These are phyloP conservation scores for Sebastes nivosus DNA, from an alignment of 2,797 vertebrate species.

Conservation along the genomic window DNA sequence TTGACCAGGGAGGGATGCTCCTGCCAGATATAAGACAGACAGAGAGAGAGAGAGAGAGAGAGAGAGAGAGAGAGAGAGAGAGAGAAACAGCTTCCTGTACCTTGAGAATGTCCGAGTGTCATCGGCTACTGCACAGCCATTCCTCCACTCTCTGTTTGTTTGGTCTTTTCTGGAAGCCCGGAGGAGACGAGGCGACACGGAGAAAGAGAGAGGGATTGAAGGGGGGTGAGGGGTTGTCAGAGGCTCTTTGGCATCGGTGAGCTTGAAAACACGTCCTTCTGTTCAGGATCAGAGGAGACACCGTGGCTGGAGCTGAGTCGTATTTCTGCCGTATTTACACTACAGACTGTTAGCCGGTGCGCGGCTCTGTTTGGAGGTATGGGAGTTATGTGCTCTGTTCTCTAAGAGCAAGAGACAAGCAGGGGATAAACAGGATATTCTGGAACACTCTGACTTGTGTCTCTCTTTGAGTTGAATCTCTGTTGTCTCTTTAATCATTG, in stretches of 20 bases:
- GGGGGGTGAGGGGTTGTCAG: slow-evolving; percentile 42
- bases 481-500: slow-evolving; percentile 52
- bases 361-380: slow-evolving; percentile 54
- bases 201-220: slow-evolving; percentile 14
- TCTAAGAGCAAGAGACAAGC: slow-evolving; percentile 54
- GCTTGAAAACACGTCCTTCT: slow-evolving; percentile 71
- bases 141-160: slow-evolving; percentile 48
- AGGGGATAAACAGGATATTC: slow-evolving; percentile 69
- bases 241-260: slow-evolving; percentile 51
- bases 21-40: slow-evolving; percentile 42
- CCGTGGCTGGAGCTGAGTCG: slow-evolving; percentile 41
- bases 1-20: slow-evolving; percentile 40
- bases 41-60: slow-evolving; percentile 1
- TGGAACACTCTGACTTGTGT: slow-evolving; percentile 58
- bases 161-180: slow-evolving; percentile 50
- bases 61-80: not conserved
- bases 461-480: slow-evolving; percentile 25
- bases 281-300: slow-evolving; percentile 73
- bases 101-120: slow-evolving; percentile 59
- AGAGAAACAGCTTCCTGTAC: slow-evolving; percentile 28
- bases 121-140: slow-evolving; percentile 14
- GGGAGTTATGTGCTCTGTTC: slow-evolving; percentile 65
- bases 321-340: slow-evolving; percentile 75
- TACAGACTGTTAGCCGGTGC: slow-evolving; percentile 52
- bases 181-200: slow-evolving; percentile 44